Base-by-base conservation (phyloP, 2,888 invertebrate species). In the Harpagoxenus sublaevis region DNA sequence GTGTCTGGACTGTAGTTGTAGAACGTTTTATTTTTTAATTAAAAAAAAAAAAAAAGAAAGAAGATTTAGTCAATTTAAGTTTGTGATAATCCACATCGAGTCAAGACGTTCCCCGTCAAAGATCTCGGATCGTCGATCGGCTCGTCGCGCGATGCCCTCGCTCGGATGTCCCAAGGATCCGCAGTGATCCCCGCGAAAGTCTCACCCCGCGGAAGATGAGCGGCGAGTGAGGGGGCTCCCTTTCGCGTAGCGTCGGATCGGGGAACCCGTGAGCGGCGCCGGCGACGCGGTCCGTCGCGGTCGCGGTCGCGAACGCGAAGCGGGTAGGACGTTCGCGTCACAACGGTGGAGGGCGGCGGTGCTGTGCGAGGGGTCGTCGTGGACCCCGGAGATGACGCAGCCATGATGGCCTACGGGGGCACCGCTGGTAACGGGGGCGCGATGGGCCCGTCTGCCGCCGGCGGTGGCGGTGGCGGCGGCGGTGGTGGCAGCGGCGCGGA, bases 401-500 rank as follows among this genome's bases (percentile, higher is more conserved):
- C 93, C 93, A 95, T 94, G 94, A 94, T 95, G 94, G 94, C 94
- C 92, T 95, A 95, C 94, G 93, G 94, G 75, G 92, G 93, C 91
- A 91, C 93, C 88, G 88, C 89, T 88, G 91, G 89, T 60, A 88
- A 89, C 89, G 92, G 92, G 66, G 86, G 89, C 75, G 92, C 91
- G 84, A 92, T 93, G 92, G 92, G 92, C 86, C 90, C 93, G 84
- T 87, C 93, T 45, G 96, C 95, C 96, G 96, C 15, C 15, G 5
- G 48, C 48, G 9, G 48, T 6, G 23, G 42, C 0, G 35, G 31
- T 10, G 15, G 60, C 95, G 96, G 96, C 92, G 48, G 65, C 18
- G 66, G 66, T 3, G 53, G 51, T 5, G 66, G 23, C 55, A 55
- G 71, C 9, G 96, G 95, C 96, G 96, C 98, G 95, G 98, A 98